Conservation (phyloP, 1,140 invertebrate species). For the Heliconius nattereri region DNA sequence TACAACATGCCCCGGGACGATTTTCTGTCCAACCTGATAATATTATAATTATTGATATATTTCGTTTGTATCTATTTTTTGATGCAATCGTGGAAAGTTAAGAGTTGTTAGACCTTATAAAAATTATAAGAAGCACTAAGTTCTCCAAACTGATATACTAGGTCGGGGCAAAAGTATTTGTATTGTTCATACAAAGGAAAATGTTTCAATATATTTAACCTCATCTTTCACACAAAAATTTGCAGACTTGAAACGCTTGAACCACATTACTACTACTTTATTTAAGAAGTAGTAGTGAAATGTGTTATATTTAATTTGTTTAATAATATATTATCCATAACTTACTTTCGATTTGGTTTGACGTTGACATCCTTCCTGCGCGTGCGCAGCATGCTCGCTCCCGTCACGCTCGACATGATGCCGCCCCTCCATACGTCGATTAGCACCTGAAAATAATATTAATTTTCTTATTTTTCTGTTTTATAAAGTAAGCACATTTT, state of each 20-base stretch:
- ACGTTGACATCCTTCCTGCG: conserved; percentile 86
- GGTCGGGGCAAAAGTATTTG: too few relatives aligned
- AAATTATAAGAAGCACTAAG: too few relatives aligned
- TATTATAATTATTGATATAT: neutral
- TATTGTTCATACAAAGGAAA: too few relatives aligned
- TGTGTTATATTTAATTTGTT: neutral
- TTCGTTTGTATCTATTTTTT: neutral
- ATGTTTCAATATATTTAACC: too few relatives aligned
- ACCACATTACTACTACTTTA: too few relatives aligned
- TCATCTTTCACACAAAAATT: too few relatives aligned
- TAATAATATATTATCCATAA: conserved; percentile 12
- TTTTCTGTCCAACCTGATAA: conserved; percentile 87
- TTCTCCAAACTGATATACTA: neutral
- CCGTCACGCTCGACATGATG: conserved; percentile 79
- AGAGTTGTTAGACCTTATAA: too few relatives aligned
- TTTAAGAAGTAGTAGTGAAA: too few relatives aligned
- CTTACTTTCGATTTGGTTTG: conserved; percentile 86
- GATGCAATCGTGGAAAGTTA: too few relatives aligned
- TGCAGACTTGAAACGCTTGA: too few relatives aligned
- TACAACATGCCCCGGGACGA: conserved; percentile 93
- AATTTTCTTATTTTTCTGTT: too few relatives aligned
- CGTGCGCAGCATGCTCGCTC: conserved; percentile 85
- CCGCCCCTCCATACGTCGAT: conserved; percentile 64
- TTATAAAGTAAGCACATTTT: too few relatives aligned
- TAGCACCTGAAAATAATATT: conserved; percentile 53